Conservation (phyloP, 1,140 invertebrate genomes). For the Bombyx mandarina region DNA sequence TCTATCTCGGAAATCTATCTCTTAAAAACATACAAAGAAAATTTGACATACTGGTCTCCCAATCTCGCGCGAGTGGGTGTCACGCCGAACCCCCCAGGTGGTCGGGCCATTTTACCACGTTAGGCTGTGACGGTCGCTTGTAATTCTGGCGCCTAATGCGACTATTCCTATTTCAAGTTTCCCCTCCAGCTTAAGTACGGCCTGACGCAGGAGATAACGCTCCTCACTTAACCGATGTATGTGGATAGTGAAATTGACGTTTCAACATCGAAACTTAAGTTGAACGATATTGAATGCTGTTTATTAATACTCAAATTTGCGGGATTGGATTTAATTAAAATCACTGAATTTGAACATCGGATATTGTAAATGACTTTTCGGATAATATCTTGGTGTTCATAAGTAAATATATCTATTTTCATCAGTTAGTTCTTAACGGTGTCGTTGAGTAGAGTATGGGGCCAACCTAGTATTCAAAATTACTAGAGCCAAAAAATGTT, state of each 20-base stretch:
- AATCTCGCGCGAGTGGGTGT: conserved; percentile 15
- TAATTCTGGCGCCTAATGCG: conserved; percentile 67
- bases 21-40: not conserved
- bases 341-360: too few species aligned
- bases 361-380: too few species aligned
- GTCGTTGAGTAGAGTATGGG: too few species aligned
- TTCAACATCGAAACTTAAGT: not conserved
- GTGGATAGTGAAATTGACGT: not conserved
- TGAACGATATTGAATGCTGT: not conserved
- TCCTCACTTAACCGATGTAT: conserved; percentile 15
- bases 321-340: too few species aligned
- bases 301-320: not conserved
- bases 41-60: not conserved
- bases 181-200: conserved; percentile 53
- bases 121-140: conserved; percentile 65
- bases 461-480: too few species aligned
- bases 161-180: conserved; percentile 66
- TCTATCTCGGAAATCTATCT: too few species aligned
- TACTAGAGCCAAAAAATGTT: too few species aligned
- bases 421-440: too few species aligned
- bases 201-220: conserved; percentile 56
- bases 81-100: conserved; percentile 52
- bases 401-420: too few species aligned
- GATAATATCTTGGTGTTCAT: too few species aligned
- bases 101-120: conserved; percentile 64